A percentile compares a stretch with the other conserved stretches of the same genome.
These are phyloP conservation scores for Drosophila fungiperda DNA, from an alignment of 2,888 invertebrate species.

Conservation along the genomic window DNA sequence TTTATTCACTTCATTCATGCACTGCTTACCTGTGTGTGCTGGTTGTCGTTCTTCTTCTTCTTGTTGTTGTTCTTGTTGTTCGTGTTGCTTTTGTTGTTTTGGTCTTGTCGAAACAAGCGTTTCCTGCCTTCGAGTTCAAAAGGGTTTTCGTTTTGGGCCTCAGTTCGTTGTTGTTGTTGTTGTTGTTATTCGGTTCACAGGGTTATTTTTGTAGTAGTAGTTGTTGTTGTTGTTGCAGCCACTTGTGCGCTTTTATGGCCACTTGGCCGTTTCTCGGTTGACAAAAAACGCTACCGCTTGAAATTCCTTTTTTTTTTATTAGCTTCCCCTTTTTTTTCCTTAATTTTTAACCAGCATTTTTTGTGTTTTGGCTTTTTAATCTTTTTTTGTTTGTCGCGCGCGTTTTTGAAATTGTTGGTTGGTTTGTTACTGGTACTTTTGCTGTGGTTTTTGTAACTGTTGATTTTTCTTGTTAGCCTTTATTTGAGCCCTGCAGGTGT, in stretches of 20 bases:
- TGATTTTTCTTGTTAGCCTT: slow-evolving; percentile 54
- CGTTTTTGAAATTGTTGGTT: slow-evolving; percentile 45
- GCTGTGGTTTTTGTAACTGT: slow-evolving; percentile 30
- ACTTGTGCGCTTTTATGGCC: slow-evolving; percentile 75
- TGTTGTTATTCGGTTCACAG: slow-evolving; percentile 33
- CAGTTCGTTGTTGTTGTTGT: slow-evolving; percentile 31
- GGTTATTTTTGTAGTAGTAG: slow-evolving; percentile 15
- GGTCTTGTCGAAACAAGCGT: slow-evolving; percentile 77
- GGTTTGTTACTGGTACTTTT: slow-evolving; percentile 33
- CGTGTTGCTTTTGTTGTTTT: slow-evolving; percentile 43
- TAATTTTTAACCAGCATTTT: slow-evolving; percentile 53
- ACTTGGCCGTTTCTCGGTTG: slow-evolving; percentile 72
- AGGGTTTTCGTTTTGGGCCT: slow-evolving; percentile 39
- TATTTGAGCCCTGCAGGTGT: slow-evolving; percentile 63
- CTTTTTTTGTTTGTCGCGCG: slow-evolving; percentile 37
- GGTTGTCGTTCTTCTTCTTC: slow-evolving; percentile 24
- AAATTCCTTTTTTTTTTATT: slow-evolving; percentile 49
- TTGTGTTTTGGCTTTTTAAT: slow-evolving; percentile 50
- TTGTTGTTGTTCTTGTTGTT: slow-evolving; percentile 22
- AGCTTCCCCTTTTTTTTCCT: slow-evolving; percentile 40
- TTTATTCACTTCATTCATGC: slow-evolving; percentile 75
- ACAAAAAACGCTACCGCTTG: slow-evolving; percentile 71
- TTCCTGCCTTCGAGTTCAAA: slow-evolving; percentile 70
- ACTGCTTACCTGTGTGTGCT: slow-evolving; percentile 68
- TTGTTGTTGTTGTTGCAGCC: slow-evolving; percentile 64